A percentile compares a stretch with the other conserved stretches of the same genome.
These are phyloP conservation scores for Cremastinae sp. DNA, from an alignment of 2,888 invertebrate species.

Conservation along the genomic window DNA sequence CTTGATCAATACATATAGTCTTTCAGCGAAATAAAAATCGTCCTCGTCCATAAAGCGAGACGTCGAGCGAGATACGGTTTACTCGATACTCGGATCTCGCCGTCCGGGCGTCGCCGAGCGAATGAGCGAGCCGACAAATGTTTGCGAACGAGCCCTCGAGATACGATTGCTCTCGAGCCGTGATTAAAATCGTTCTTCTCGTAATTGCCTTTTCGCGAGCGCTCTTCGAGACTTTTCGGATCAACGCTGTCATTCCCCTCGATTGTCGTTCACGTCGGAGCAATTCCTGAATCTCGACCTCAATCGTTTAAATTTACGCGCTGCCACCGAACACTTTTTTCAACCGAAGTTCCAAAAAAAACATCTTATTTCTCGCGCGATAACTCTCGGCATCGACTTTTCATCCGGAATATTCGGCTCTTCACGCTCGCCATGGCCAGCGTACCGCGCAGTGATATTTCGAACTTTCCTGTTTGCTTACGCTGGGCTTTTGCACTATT, in stretches of 20 bases:
- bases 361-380: constrained; percentile 6
- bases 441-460: constrained; percentile 5
- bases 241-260: constrained; percentile 22
- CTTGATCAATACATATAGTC: no score
- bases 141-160: constrained; percentile 4
- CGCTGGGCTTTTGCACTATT: no score
- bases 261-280: constrained; percentile 3
- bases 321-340: no score
- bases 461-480: background rate
- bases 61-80: background rate
- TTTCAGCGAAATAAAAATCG: background rate
- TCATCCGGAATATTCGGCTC: background rate
- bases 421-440: constrained; percentile 1
- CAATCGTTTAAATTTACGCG: no score
- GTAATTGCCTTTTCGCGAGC: constrained; percentile 47
- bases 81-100: background rate
- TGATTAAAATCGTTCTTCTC: constrained; percentile 41
- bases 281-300: background rate
- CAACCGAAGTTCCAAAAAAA: no score
- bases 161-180: constrained; percentile 46
- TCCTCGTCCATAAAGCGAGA: background rate
- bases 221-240: background rate
- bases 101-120: constrained; percentile 33
- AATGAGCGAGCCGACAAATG: constrained; percentile 28
- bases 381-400: constrained; percentile 15